These are phyloP conservation scores for Etheostoma spectabile DNA, from an alignment of 2,113 vertebrate genomes.

Conservation along the genomic window DNA sequence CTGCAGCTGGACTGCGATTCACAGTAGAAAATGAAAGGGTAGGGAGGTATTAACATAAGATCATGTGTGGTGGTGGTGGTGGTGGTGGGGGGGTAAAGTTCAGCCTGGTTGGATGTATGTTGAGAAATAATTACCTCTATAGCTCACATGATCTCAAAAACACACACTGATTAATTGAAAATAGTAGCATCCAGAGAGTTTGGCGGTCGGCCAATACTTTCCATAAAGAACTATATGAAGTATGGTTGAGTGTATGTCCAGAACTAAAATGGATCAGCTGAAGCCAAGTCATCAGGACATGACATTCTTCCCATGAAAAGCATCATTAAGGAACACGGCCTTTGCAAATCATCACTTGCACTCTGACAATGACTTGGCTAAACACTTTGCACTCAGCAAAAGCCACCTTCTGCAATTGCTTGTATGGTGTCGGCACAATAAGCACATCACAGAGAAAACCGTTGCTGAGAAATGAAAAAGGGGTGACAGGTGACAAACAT, in stretches of 20 bases:
- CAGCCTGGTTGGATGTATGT: neutral
- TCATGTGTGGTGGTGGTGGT: too few species aligned
- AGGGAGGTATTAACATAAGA: constrained; percentile 33
- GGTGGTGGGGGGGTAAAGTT: constrained; percentile 4
- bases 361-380: constrained; percentile 43
- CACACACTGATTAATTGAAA: constrained; percentile 4
- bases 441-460: too few species aligned
- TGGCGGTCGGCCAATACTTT: constrained; percentile 20
- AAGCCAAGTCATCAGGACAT: constrained; percentile 38
- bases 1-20: constrained; percentile 14
- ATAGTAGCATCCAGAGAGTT: neutral
- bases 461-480: too few species aligned
- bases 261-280: constrained; percentile 31
- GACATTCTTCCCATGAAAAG: constrained; percentile 48
- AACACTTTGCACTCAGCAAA: constrained; percentile 40
- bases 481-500: constrained; percentile 52
- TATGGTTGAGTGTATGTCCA: constrained; percentile 2
- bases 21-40: neutral
- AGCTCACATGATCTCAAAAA: constrained; percentile 4
- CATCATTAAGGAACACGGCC: constrained; percentile 44
- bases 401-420: constrained; percentile 1
- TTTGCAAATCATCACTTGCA: constrained; percentile 59
- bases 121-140: constrained; percentile 30
- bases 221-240: constrained; percentile 38
- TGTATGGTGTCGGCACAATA: constrained; percentile 16